Evolutionary conservation across 92 coral and sea anemone genomes (phyloP).

Genomic region (Parazoanthus atlanticus): DNA sequence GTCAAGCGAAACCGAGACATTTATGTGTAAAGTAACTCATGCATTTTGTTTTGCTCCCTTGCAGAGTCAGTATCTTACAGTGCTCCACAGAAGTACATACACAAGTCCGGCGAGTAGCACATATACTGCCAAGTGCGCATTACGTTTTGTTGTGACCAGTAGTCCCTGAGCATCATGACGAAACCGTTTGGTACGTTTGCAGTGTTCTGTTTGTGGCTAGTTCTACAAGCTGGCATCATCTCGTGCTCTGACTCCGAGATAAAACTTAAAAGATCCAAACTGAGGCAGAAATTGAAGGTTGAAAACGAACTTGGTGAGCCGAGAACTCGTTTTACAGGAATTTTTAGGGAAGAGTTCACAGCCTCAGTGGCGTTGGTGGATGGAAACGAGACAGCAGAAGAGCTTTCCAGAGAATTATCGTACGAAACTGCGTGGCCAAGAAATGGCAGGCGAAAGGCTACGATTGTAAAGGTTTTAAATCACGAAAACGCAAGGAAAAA

Average conservation of each 20-base stretch:
- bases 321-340: conserved; percentile 57
- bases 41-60: conserved; percentile 42
- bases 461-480: conserved; percentile 45
- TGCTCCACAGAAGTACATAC: background rate
- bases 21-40: conserved; percentile 27
- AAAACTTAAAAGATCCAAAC: conserved; percentile 28
- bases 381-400: conserved; percentile 52
- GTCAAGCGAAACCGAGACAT: conserved; percentile 17
- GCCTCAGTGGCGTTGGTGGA: conserved; percentile 53
- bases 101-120: background rate
- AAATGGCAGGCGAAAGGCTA: conserved; percentile 66
- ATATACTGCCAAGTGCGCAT: background rate
- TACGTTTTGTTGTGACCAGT: background rate
- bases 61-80: conserved; percentile 40
- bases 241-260: conserved; percentile 12
- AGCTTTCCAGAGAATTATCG: conserved; percentile 64
- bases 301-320: conserved; percentile 42
- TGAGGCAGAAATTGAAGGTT: conserved; percentile 19
- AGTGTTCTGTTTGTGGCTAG: conserved; percentile 11
- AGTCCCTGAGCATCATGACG: conserved; percentile 8
- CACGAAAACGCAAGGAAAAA: conserved; percentile 41
- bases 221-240: conserved; percentile 1
- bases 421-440: conserved; percentile 83
- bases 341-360: conserved; percentile 38
- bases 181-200: conserved; percentile 6